Evolutionary conservation across 2,888 invertebrate genomes (phyloP).

Genomic region (Halictus quadricinctus): DNA sequence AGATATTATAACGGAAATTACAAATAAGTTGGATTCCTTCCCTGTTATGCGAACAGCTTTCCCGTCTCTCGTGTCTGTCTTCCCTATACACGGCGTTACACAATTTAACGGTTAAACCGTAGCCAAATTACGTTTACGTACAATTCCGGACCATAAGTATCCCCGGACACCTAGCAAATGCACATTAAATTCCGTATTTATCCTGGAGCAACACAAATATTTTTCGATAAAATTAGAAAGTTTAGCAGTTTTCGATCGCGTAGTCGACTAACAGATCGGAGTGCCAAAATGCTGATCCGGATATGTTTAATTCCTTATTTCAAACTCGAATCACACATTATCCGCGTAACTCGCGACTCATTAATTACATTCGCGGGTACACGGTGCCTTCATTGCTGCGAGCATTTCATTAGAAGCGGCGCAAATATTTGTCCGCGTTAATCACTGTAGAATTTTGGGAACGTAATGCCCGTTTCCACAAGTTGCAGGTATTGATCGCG

Average conservation of each 20-base stretch:
- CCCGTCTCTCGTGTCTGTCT: not conserved
- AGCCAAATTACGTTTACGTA: not conserved
- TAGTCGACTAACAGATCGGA: not conserved
- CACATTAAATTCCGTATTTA: not conserved
- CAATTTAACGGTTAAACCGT: not conserved
- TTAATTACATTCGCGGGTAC: not conserved
- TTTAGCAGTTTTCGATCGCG: not conserved
- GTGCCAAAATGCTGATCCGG: not conserved
- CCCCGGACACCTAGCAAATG: not conserved
- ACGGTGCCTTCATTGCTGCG: not conserved
- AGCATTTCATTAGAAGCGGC: not conserved
- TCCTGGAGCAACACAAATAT: not conserved
- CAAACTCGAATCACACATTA: not conserved
- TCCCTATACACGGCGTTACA: not conserved
- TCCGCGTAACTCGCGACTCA: not conserved
- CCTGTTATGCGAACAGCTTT: not conserved
- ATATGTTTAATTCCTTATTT: not conserved
- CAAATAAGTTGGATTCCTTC: slow-evolving; percentile 36
- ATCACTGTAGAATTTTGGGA: not conserved
- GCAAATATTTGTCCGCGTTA: not conserved
- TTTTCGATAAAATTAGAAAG: not conserved
- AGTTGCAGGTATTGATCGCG: not conserved
- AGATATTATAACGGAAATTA: slow-evolving; percentile 49
- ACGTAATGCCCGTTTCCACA: not conserved
- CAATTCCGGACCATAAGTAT: too few species aligned